phyloP scores from a whole-genome alignment of 1,140 invertebrate species.

The Bombus turneri region DNA sequence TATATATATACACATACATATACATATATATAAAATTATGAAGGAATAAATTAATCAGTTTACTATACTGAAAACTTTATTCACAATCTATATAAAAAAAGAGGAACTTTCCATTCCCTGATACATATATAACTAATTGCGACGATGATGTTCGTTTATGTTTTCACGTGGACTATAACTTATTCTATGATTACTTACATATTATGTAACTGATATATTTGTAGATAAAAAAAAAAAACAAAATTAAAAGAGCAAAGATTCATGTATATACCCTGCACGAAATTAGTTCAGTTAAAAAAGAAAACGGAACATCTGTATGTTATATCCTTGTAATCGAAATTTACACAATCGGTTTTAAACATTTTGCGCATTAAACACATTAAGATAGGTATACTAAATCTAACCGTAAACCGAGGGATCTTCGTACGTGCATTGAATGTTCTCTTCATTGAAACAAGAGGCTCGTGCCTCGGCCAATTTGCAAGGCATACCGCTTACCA shows the following conservation, averaged over 20 bases:
- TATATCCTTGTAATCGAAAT: conserved; percentile 23
- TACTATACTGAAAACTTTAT: conserved; percentile 57
- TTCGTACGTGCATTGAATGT: conserved; percentile 16
- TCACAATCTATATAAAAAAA: conserved; percentile 47
- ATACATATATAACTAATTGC: conserved; percentile 2
- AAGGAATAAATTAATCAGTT: conserved; percentile 36
- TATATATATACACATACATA: background rate
- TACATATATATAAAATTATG: background rate
- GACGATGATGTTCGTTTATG: background rate
- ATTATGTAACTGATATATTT: conserved; percentile 20
- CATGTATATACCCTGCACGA: conserved; percentile 48
- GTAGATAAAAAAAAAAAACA: conserved; percentile 26
- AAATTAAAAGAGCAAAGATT: background rate
- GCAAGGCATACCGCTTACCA: conserved; percentile 58
- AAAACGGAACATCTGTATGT: background rate
- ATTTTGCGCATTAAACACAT: conserved; percentile 8
- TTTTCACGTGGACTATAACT: background rate
- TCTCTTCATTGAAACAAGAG: conserved; percentile 49
- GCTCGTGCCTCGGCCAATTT: conserved; percentile 60
- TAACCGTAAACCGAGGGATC: conserved; percentile 34
- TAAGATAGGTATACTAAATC: conserved; percentile 14
- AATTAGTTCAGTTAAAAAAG: conserved; percentile 21
- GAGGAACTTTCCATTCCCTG: background rate
- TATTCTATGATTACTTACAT: conserved; percentile 26
- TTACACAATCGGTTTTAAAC: conserved; percentile 3